Evolutionary conservation across 2,888 invertebrate species (phyloP).

Genomic region (Lucinisca nassula): DNA sequence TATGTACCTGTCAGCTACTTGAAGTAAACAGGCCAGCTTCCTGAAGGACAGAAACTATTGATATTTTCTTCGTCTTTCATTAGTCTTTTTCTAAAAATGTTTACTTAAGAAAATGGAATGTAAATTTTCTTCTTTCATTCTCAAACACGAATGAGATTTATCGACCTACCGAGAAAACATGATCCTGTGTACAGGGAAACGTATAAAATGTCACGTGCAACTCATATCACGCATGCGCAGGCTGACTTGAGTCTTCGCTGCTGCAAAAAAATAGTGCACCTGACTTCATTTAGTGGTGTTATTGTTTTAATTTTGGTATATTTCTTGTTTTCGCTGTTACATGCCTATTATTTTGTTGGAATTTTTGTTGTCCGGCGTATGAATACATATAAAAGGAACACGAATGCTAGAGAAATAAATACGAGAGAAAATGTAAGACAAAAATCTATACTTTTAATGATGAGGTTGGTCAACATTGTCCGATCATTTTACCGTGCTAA

Average conservation of each 20-base stretch:
- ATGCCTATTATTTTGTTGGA: too few relatives aligned
- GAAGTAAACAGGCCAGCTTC: neutral
- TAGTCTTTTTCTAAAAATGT: conserved; percentile 46
- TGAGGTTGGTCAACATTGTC: neutral
- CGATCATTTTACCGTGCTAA: too few relatives aligned
- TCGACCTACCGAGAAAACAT: neutral
- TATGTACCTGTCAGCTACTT: neutral
- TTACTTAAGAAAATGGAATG: conserved; percentile 70
- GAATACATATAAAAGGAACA: neutral
- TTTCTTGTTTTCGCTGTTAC: too few relatives aligned
- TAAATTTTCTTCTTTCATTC: conserved; percentile 56
- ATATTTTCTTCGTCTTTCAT: neutral
- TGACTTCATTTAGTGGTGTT: too few relatives aligned
- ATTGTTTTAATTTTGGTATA: too few relatives aligned
- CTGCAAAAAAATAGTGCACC: too few relatives aligned
- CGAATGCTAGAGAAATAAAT: neutral
- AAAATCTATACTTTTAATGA: neutral
- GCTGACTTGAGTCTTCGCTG: too few relatives aligned
- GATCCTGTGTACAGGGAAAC: too few relatives aligned
- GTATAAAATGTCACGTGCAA: too few relatives aligned
- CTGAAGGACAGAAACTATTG: neutral
- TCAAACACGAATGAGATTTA: conserved; percentile 42
- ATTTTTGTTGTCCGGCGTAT: too few relatives aligned
- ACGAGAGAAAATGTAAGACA: neutral
- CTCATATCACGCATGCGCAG: too few relatives aligned